Evolutionary conservation across 2,113 vertebrate genomes (phyloP), one percentile per base, ranked within the genome.

Genomic region (Laticauda colubrina): DNA sequence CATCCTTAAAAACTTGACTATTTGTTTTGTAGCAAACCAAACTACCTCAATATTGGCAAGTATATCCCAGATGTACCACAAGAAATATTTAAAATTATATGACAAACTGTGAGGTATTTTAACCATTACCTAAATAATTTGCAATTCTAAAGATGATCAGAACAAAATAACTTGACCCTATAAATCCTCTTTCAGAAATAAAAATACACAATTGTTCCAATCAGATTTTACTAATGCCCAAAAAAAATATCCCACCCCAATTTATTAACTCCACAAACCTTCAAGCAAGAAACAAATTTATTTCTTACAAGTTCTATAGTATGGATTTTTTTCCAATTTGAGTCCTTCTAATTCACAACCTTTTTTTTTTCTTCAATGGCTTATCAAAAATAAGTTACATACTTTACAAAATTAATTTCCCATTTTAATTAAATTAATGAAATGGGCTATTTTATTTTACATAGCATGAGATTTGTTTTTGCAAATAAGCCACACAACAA

Each of bases 231-330:
- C 87, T 92, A 91, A 93, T 56, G 61, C 92, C 45, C 7, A 5
- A 53, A 53, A 90, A 92, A 11, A 94, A 81, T 2, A 81, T 1
- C 6, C 18, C 34, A 81, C 18, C 34, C 34, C 1, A 24, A 95
- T 91, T 61, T 90, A 57, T 95, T 1, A 95, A 91, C 88, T 96
- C 94, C 91, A 90, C 85, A 85, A 95, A 95, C 39, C 91, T 54
- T 93, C 89, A 81, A 94, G 87, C 93, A 93, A 59, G 89, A 92
- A 89, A 89, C 26, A n/a, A 0, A 0, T 34, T 92, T 57, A 89
- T 21, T 95, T 92, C 54, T 95, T 94, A 51, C 24, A 88, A 95
- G 95, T n/a, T 94, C 94, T 55, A 93, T 7, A 94, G 96, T 96
- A 94, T 29, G 53, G 92, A 14, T 95, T 95, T 88, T 48, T 64